Conservation (phyloP, 2,797 vertebrate species). For the Falco concolor region DNA sequence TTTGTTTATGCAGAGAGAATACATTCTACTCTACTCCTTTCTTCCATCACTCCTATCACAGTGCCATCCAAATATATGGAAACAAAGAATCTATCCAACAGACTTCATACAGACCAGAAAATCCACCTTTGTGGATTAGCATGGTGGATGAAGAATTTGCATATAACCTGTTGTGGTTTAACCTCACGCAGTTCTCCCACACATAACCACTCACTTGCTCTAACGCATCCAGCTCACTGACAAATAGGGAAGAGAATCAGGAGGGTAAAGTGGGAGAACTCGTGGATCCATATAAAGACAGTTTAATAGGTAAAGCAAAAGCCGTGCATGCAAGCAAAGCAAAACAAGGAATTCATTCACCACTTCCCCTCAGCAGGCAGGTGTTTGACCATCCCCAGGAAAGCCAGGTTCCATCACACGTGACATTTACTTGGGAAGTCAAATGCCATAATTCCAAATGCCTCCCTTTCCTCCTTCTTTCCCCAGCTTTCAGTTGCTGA, state of each 20-base stretch:
- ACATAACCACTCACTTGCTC: background rate
- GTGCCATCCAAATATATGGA: background rate
- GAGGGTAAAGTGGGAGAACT: background rate
- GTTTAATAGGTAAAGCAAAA: background rate
- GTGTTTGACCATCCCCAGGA: background rate
- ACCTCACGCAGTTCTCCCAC: background rate
- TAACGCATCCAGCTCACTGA: background rate
- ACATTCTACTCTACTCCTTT: background rate
- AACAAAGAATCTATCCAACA: background rate
- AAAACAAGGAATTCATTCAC: background rate
- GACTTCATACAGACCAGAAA: background rate
- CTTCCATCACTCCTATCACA: background rate
- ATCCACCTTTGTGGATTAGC: background rate
- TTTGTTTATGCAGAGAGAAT: background rate
- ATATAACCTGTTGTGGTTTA: background rate
- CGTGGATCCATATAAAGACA: background rate
- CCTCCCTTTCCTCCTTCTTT: background rate
- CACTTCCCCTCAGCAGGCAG: fast-evolving
- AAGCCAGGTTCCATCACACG: fast-evolving
- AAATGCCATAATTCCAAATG: fast-evolving
- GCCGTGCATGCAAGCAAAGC: fast-evolving
- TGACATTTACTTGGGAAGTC: background rate
- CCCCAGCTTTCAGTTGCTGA: no score
- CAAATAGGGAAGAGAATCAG: background rate
- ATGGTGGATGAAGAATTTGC: background rate